phyloP scores from a whole-genome alignment of 2,113 vertebrate species.

The Dryoscopus gambensis region DNA sequence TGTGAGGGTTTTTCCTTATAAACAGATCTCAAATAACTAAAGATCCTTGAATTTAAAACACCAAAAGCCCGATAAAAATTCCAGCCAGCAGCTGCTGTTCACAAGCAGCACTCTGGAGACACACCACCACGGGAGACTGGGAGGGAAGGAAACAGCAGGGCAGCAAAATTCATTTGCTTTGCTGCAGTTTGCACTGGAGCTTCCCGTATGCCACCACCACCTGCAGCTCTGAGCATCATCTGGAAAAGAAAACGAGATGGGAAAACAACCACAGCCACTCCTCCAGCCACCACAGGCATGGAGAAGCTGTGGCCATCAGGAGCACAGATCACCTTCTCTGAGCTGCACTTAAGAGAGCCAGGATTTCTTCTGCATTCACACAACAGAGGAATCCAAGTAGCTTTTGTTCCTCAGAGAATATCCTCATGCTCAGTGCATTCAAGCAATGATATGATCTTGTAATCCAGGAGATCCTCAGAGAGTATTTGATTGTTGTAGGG shows the following conservation, averaged over 20 bases:
- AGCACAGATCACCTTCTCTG: neutral
- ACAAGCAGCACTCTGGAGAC: slow-evolving; percentile 40
- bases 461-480: neutral
- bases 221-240: neutral
- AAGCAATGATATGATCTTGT: neutral
- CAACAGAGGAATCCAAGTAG: neutral
- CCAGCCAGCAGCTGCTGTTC: slow-evolving; percentile 64
- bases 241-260: neutral
- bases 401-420: neutral
- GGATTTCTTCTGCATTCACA: neutral
- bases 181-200: slow-evolving; percentile 18
- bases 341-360: neutral
- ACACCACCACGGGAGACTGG: neutral
- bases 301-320: neutral
- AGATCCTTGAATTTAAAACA: slow-evolving; percentile 54
- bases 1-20: neutral
- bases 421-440: neutral
- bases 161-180: neutral
- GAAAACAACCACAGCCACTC: neutral
- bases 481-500: neutral
- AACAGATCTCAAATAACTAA: slow-evolving; percentile 24
- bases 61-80: slow-evolving; percentile 57
- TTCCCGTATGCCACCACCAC: neutral
- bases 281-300: too few species aligned
- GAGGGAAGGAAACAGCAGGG: neutral